Base-by-base conservation (phyloP, 2,113 vertebrate genomes). In the Anoplopoma fimbria region DNA sequence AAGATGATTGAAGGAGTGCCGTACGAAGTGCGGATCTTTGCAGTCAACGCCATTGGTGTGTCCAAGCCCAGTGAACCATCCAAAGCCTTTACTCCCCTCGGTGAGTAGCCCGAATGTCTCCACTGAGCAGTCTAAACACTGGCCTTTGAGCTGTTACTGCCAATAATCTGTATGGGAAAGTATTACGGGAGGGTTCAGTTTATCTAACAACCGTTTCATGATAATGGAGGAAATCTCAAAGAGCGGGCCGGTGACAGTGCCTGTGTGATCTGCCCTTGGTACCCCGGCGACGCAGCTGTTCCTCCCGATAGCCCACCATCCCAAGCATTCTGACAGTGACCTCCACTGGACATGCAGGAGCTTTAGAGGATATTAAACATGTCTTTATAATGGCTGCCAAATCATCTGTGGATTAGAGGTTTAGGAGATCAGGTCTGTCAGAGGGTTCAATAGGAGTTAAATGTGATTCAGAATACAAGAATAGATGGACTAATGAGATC, bases 1-100 rank as follows among this genome's bases (percentile, higher is more conserved):
- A 99, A 99, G 93, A 99, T 99, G 98, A 99, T 99, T 92, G 98
- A 99, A 94, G 98, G 98, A 2, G 97, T 99, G 79, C 97, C 98
- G 8, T 99, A 99, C 0, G 98, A 99, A 91, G 97, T 98, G 60
- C 96, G 98, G 1, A 95, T 99, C 83, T 99, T 99, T 92, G 98
- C 98, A 0, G 97, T 99, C 65, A 99, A 99, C 62, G 96, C 97
- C 55, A 96, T 99, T 0, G 98, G 98, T 14, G 97, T 96, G 83
- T 99, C 98, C 84, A 99, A 96, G 90, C 97, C 98, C 85, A 99
- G 98, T 51, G 96, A 97, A 92, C 98, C 98, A 9, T 99, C 98
- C 2, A 99, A 96, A 92, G 94, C 98, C 62, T 99, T 99, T 79
- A 95, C 97, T 76, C 98, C 98, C 47, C 92, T 99, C 27, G 98